Evolutionary conservation across 2,113 vertebrate species (phyloP).

Genomic region (Thalassoma bifasciatum): DNA sequence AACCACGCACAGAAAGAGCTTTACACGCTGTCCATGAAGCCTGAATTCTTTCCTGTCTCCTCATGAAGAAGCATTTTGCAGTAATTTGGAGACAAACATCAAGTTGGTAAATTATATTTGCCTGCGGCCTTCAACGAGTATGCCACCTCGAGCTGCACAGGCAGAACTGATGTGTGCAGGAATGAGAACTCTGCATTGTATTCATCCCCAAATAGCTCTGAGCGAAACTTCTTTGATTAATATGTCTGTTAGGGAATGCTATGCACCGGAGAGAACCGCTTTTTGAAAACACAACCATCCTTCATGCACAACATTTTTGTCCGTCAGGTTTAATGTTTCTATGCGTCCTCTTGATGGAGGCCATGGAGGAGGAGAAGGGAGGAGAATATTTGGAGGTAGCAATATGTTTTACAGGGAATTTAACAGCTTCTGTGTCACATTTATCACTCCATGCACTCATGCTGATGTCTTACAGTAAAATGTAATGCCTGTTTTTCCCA

Average conservation of each 20-base stretch:
- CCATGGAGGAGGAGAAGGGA: slow-evolving; percentile 38
- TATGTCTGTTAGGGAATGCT: slow-evolving; percentile 63
- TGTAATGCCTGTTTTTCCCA: slow-evolving; percentile 7
- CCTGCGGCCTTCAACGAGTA: slow-evolving; percentile 53
- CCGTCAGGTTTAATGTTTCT: slow-evolving; percentile 62
- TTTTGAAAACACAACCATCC: slow-evolving; percentile 58
- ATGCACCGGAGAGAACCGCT: slow-evolving; percentile 58
- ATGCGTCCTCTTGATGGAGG: slow-evolving; percentile 41
- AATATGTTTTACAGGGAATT: slow-evolving; percentile 51
- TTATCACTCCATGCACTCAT: slow-evolving; percentile 36
- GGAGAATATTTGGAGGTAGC: slow-evolving; percentile 25
- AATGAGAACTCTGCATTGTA: slow-evolving; percentile 54
- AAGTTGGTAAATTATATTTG: slow-evolving; percentile 51
- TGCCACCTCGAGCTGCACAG: slow-evolving; percentile 56
- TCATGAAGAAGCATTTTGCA: slow-evolving; percentile 40
- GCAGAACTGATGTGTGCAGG: slow-evolving; percentile 54
- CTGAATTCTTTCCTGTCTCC: slow-evolving; percentile 44
- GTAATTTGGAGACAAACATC: slow-evolving; percentile 55
- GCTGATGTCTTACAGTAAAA: slow-evolving; percentile 44
- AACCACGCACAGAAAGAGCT: slow-evolving; percentile 19
- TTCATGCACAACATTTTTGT: slow-evolving; percentile 65
- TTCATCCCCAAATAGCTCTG: slow-evolving; percentile 74
- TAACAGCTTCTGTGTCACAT: slow-evolving; percentile 37
- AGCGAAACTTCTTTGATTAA: slow-evolving; percentile 77
- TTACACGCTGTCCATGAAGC: slow-evolving; percentile 21